A percentile compares a stretch with the other conserved stretches of the same genome.
These are phyloP conservation scores for Lepidothrix coronata DNA, from an alignment of 2,113 vertebrate species.

Conservation along the genomic window DNA sequence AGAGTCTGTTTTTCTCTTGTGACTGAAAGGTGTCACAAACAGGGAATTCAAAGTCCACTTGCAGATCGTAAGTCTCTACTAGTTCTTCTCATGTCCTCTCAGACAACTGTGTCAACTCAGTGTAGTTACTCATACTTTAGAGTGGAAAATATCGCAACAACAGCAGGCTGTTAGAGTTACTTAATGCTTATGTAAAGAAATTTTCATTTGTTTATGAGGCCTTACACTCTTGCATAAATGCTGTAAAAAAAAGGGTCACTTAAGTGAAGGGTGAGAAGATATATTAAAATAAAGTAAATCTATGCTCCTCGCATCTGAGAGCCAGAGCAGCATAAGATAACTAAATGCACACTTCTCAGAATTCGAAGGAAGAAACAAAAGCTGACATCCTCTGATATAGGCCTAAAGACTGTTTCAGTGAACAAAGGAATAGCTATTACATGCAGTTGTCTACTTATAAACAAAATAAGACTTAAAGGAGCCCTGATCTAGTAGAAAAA, in stretches of 20 bases:
- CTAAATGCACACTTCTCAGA: neutral
- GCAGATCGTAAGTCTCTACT: neutral
- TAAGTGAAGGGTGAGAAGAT: neutral
- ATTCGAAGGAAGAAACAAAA: neutral
- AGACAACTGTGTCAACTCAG: neutral
- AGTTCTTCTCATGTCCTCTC: neutral
- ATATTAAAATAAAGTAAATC: neutral
- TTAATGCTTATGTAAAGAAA: neutral
- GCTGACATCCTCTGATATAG: neutral
- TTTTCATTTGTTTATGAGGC: neutral
- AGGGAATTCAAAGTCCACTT: slow-evolving; percentile 30
- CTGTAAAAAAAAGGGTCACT: neutral
- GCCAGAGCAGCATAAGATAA: neutral
- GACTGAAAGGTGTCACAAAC: slow-evolving; percentile 10
- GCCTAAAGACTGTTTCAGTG: neutral
- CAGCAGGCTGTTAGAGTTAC: neutral
- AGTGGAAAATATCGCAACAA: neutral
- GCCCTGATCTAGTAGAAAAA: neutral
- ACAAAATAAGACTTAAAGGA: neutral
- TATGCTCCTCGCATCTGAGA: neutral
- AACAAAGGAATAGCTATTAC: neutral
- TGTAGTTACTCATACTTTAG: neutral
- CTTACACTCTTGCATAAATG: neutral
- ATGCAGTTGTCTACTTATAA: neutral
- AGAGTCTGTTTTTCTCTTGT: slow-evolving; percentile 1